phyloP scores from a whole-genome alignment of 1,140 invertebrate genomes.

The Sinonovacula constricta region DNA sequence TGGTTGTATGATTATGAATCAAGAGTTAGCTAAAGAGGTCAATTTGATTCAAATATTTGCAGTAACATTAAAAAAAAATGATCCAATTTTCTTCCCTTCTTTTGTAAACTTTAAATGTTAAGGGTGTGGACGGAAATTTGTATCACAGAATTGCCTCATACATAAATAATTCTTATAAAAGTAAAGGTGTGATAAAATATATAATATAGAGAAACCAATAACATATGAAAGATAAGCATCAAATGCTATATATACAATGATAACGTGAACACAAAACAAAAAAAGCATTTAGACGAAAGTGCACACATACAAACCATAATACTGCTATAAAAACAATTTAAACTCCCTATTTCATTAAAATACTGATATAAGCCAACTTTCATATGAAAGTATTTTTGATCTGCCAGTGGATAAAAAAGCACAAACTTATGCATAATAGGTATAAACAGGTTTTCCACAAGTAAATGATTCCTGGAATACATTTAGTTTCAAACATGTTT shows the following conservation, averaged over 20 bases:
- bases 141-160: constrained; percentile 30
- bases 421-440: constrained; percentile 12
- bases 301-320: constrained; percentile 42
- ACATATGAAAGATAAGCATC: constrained; percentile 38
- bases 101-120: too few relatives aligned
- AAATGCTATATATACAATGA: constrained; percentile 53
- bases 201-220: constrained; percentile 27
- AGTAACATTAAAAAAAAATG: too few relatives aligned
- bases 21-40: too few relatives aligned
- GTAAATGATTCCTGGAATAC: background rate
- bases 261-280: constrained; percentile 50
- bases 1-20: too few relatives aligned
- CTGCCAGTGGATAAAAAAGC: too few relatives aligned
- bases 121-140: too few relatives aligned
- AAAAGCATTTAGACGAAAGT: constrained; percentile 30
- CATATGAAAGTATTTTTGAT: too few relatives aligned
- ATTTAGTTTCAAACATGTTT: too few relatives aligned
- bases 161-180: too few relatives aligned
- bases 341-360: background rate
- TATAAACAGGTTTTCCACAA: constrained; percentile 13
- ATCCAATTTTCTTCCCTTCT: too few relatives aligned
- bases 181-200: background rate
- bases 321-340: constrained; percentile 29
- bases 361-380: background rate
- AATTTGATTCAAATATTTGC: too few relatives aligned